A percentile compares a stretch with the other conserved stretches of the same genome.
phyloP scores from a whole-genome alignment of 2,113 vertebrate species.

The Oncorhynchus mykiss region DNA sequence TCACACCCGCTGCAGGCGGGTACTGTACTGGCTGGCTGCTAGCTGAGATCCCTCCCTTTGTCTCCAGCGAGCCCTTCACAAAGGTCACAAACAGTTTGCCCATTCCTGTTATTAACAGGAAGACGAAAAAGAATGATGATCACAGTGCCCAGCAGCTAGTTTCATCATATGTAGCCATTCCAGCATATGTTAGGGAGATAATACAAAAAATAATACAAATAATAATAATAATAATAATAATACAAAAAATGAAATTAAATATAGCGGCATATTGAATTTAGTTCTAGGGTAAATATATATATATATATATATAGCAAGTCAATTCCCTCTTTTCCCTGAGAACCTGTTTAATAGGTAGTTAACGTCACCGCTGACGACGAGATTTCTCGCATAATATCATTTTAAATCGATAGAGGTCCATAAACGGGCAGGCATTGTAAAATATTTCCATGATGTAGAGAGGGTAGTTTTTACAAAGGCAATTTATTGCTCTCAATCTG shows the following conservation, averaged over 20 bases:
- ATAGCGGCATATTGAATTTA: slow-evolving; percentile 91
- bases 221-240: slow-evolving; percentile 62
- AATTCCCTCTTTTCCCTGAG: slow-evolving; percentile 79
- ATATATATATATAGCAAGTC: slow-evolving; percentile 78
- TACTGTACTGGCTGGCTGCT: slow-evolving; percentile 18
- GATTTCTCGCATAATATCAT: slow-evolving; percentile 87
- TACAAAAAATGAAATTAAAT: slow-evolving; percentile 91
- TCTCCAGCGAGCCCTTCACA: slow-evolving; percentile 89
- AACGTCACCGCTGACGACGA: slow-evolving; percentile 83
- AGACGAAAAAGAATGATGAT: slow-evolving; percentile 80
- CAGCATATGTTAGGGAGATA: slow-evolving; percentile 93
- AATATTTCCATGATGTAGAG: slow-evolving; percentile 80
- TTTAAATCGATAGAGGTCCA: slow-evolving; percentile 71
- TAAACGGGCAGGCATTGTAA: slow-evolving; percentile 82
- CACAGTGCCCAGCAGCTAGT: slow-evolving; percentile 90
- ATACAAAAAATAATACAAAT: slow-evolving; percentile 77
- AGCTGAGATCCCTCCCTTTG: slow-evolving; percentile 58
- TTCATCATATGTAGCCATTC: slow-evolving; percentile 88
- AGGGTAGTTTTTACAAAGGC: slow-evolving; percentile 82
- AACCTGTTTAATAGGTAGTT: slow-evolving; percentile 90
- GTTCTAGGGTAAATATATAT: slow-evolving; percentile 84
- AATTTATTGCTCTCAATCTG: slow-evolving; percentile 78
- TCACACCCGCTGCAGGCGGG: slow-evolving; percentile 79
- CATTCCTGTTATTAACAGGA: slow-evolving; percentile 84
- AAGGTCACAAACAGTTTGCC: slow-evolving; percentile 92